Base-by-base conservation (phyloP, 2,113 vertebrate species). In the Kryptolebias marmoratus region DNA sequence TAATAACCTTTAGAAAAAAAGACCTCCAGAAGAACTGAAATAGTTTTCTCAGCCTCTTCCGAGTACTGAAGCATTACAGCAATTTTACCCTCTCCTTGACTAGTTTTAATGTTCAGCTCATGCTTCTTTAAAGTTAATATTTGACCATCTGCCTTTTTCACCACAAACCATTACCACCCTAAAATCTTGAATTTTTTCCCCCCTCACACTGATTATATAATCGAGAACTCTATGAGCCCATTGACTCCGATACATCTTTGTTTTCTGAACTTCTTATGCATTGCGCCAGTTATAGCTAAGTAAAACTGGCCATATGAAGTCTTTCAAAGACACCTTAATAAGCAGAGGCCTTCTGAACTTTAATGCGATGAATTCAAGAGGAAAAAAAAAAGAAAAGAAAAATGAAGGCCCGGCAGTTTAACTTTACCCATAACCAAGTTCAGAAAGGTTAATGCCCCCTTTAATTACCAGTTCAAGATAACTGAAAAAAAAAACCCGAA, bases 381-480 rank as follows among this genome's bases (percentile, higher is more conserved):
- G 22, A 56, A 66, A 55, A 12, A 59, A 74, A 67, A 79, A 10
- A 55, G 10, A 42, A 56, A 66, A 52, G 14, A 54, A 74, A 70
- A 79, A 10, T 48, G 6, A 50, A 55, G 48, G 36, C 15, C n/a
- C 3, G 44, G 18, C 61, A 64, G 61, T 57, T 62, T 28, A 76
- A 56, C 42, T 67, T 18, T 48, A 64, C 52, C 45, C 12, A 31
- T 68, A 53, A 14, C 2, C 18, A 42, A 53, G 74, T 66, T 83
- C 72, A 78, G 68, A 71, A 52, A 78, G 75, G 60, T 71, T 69
- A 80, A 80, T 58, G 63, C 50, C 59, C 32, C 18, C 14, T 68
- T 48, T 62, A 71, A 79, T 87, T 22, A 76, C 18, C 7, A 72
- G 75, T 69, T 80, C 44, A 63, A n/a, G 22, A 79, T 39, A 69